phyloP scores from a whole-genome alignment of 2,888 invertebrate genomes.

The Sesia apiformis region DNA sequence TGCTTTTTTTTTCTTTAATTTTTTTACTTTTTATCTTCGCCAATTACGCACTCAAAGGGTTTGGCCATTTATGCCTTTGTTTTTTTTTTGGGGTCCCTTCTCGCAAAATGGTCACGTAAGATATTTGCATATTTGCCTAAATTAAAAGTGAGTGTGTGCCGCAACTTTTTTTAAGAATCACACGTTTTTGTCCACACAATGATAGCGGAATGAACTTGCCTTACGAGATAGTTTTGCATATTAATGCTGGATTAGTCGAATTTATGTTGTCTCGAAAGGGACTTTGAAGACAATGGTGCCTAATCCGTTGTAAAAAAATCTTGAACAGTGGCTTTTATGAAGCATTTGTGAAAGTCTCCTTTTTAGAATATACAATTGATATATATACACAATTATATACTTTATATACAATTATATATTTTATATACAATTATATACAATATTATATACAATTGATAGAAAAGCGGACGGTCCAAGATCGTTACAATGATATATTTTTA shows the following conservation, averaged over 20 bases:
- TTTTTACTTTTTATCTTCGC: conserved; percentile 52
- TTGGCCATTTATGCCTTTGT: conserved; percentile 56
- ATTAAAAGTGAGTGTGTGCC: conserved; percentile 53
- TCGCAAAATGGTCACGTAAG: conserved; percentile 68
- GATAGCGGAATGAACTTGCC: conserved; percentile 39
- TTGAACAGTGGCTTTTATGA: no score
- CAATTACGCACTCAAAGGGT: conserved; percentile 61
- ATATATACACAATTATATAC: no score
- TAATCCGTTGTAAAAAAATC: no score
- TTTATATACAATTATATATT: no score
- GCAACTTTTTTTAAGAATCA: conserved; percentile 55
- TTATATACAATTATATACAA: no score
- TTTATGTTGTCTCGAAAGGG: conserved; percentile 15
- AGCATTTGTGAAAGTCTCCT: no score
- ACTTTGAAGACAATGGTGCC: neutral
- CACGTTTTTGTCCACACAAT: conserved; percentile 62
- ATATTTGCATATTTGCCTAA: conserved; percentile 67
- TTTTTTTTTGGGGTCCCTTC: conserved; percentile 56
- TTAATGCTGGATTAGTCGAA: conserved; percentile 32
- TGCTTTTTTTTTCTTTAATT: conserved; percentile 37
- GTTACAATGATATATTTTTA: no score
- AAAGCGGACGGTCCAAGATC: no score
- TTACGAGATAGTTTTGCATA: conserved; percentile 45
- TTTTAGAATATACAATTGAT: no score
- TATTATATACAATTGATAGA: no score